Conservation (phyloP, 2,888 invertebrate genomes). For the Tiliacea citrago region DNA sequence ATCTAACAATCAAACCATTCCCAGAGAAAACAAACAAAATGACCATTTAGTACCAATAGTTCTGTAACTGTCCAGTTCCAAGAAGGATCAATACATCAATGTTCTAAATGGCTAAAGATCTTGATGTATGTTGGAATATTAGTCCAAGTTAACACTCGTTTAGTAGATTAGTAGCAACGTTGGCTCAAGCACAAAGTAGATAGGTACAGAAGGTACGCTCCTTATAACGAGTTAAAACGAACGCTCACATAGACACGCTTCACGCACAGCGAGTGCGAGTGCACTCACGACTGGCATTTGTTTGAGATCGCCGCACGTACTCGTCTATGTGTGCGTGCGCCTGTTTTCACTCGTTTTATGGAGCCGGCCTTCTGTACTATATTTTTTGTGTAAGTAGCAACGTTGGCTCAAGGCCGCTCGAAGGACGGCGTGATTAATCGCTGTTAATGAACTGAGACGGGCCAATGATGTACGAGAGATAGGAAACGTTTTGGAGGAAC, state of each 20-base stretch:
- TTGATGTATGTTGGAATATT: conserved; percentile 68
- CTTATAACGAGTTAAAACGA: background rate
- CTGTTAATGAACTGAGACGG: conserved; percentile 73
- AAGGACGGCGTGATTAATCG: conserved; percentile 72
- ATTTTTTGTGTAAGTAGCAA: background rate
- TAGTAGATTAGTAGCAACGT: conserved; percentile 68
- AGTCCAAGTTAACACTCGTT: conserved; percentile 71
- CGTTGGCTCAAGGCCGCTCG: conserved; percentile 64
- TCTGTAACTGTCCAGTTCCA: conserved; percentile 29
- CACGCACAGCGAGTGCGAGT: background rate
- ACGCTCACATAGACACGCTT: background rate
- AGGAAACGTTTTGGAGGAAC: conserved; percentile 34
- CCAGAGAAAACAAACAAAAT: conserved; percentile 9
- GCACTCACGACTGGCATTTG: background rate
- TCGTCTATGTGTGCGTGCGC: too few species aligned
- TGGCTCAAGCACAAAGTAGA: background rate
- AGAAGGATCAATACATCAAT: conserved; percentile 57
- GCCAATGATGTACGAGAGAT: conserved; percentile 57
- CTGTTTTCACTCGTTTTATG: background rate
- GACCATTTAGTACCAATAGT: conserved; percentile 29
- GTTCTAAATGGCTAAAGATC: conserved; percentile 57
- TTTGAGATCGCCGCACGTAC: background rate
- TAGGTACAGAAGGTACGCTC: background rate
- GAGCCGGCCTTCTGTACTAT: background rate
- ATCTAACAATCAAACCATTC: background rate